Base-by-base conservation (phyloP, 2,888 invertebrate genomes). In the Aricia artaxerxes region DNA sequence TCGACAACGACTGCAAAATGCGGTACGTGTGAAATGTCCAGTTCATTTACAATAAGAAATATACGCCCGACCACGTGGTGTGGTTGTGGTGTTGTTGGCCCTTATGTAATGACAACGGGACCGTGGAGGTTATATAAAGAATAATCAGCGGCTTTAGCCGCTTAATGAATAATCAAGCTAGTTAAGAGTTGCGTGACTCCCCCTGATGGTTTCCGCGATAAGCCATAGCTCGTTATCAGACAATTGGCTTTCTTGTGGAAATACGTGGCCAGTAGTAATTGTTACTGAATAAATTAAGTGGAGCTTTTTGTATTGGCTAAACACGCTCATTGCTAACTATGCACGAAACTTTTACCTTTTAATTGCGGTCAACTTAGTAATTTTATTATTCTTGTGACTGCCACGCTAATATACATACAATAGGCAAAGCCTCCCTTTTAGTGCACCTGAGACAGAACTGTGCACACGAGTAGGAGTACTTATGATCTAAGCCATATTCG, bases 121-220 rank as follows among this genome's bases (percentile, higher is more conserved):
- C 57, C 57, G 16, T 0, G 16, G 16, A 57, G 57, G 57, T 16
- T 16, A 57, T 4, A 57, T 57, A 69, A 31, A 69, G 2, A 69
- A 69, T 69, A 69, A 69, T 35, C 35, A 24, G 64, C 11, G 64
- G 35, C 35, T 35, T 69, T 69, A 69, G 86, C 86, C 86, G 87
- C 86, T 86, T 88, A 86, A 91, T 92, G 92, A 92, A 92, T 90
- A 90, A 91, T 82, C 73, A 78, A 81, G 82, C 83, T 82, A 81
- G 84, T 84, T 86, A 87, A 84, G 84, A 81, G 82, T 90, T 85
- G 93, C 92, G 92, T 93, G 92, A 91, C 89, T 88, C 79, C 78
- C 83, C 82, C 80, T 84, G 89, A 90, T 90, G 86, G 80, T 89
- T 90, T 90, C 90, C 84, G 82, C 83, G 86, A 86, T 86, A 86